These are phyloP conservation scores for Picus viridis DNA, from an alignment of 2,797 vertebrate species.

Conservation along the genomic window DNA sequence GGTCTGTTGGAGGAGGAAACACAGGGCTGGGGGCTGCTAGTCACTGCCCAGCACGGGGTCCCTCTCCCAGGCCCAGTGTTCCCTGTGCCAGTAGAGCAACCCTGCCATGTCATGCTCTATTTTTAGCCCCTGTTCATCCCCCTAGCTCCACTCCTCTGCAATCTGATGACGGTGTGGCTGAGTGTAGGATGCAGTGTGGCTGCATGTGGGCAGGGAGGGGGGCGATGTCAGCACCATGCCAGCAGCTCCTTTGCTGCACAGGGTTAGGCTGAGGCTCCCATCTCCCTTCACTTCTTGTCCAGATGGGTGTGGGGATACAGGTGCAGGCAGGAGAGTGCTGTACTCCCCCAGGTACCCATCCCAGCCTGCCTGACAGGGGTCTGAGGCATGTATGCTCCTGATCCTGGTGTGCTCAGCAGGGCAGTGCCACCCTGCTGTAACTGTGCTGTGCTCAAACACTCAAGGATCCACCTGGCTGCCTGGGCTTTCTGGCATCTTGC, in stretches of 20 bases:
- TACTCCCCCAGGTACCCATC: background rate
- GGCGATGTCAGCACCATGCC: rapidly evolving
- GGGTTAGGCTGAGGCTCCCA: background rate
- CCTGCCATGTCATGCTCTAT: background rate
- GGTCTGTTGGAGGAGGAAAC: background rate
- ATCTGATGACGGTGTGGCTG: background rate
- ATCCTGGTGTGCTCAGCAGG: background rate
- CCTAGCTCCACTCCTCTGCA: background rate
- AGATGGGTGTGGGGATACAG: background rate
- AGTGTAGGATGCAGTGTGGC: background rate
- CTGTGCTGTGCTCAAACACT: background rate
- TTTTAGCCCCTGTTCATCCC: slow-evolving; percentile 20
- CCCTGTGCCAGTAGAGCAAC: background rate
- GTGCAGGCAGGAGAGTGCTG: background rate
- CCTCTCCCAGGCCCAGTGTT: background rate
- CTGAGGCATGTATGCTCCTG: rapidly evolving
- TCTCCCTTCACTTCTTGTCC: background rate
- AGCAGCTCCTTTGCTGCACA: background rate
- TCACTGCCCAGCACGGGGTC: background rate
- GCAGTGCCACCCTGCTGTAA: background rate
- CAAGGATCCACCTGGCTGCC: background rate
- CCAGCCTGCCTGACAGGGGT: background rate
- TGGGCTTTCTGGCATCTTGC: background rate
- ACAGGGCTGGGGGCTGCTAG: background rate
- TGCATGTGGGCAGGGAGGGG: background rate